phyloP scores from a whole-genome alignment of 2,888 invertebrate genomes.

The Lumbricus terrestris region DNA sequence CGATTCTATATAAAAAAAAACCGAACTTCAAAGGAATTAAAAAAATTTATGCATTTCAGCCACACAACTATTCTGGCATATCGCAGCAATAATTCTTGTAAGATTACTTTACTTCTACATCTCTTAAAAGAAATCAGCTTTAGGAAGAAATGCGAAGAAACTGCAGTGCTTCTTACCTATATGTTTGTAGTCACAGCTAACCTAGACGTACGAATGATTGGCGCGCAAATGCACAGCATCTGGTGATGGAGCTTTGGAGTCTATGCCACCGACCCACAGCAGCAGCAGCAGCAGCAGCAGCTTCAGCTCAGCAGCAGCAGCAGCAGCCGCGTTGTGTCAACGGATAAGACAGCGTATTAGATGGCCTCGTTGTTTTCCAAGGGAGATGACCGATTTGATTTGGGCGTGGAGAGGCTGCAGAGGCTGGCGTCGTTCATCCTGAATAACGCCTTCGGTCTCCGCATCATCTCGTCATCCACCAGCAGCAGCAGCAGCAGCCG shows the following conservation, averaged over 20 bases:
- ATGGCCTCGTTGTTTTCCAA: background rate
- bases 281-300: too few species aligned
- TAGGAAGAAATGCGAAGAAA: background rate
- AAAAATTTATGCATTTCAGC: background rate
- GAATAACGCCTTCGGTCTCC: conserved; percentile 3
- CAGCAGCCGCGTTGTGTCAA: background rate
- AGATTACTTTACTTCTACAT: background rate
- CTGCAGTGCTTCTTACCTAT: background rate
- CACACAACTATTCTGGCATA: background rate
- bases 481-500: background rate
- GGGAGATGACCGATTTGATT: background rate
- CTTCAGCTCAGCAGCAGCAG: background rate
- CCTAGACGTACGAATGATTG: background rate
- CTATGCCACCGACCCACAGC: background rate
- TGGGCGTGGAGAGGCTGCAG: too few species aligned
- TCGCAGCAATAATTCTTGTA: background rate
- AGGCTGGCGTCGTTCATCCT: background rate
- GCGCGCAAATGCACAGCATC: background rate
- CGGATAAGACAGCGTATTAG: conserved; percentile 3
- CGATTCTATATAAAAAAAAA: too few species aligned
- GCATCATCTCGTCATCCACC: background rate
- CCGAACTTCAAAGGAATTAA: too few species aligned
- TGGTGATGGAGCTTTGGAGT: background rate
- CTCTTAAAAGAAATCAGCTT: background rate
- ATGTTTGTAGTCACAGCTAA: background rate